Base-by-base conservation (phyloP, 2,797 vertebrate genomes). In the Acipenser oxyrinchus region DNA sequence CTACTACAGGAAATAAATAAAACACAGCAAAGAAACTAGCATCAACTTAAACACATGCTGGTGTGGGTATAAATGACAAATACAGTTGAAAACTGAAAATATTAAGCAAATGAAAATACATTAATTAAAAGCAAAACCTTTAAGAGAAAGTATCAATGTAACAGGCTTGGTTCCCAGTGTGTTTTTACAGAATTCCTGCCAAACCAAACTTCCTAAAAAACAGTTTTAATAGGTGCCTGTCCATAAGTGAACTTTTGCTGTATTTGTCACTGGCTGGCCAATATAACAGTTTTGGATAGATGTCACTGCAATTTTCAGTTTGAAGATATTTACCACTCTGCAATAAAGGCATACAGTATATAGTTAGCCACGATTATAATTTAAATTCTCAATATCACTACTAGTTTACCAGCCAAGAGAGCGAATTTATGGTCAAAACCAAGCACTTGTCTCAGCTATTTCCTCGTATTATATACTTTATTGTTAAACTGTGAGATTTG, bases 391-490 rank as follows among this genome's bases (percentile, higher is more conserved):
- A 37, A 37, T 37, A 37, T 37, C 37, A 37, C 37, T 37, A 37
- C 37, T 18, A 37, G 3, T 37, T 37, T 37, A 37, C 37, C 37
- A 13, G 55, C 12, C 55, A 5, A 59, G 58, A 61, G 6, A 62
- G 66, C 12, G 63, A 66, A 37, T 63, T 60, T 69, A 13, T 23
- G 11, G 75, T 74, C 78, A 79, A 77, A 74, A 72, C 71, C 73
- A 69, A 67, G 66, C 71, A 73, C 81, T 76, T 66, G 76, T 75
- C 77, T 74, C 70, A 61, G 77, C 75, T 73, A 79, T 70, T 84
- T 86, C 82, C 84, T 79, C 71, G 72, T 77, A 83, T 84, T 86
- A 79, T 83, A 79, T 62, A 70, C 63, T 69, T 72, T 73, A 71
- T 58, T 67, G 77, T 74, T 79, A 81, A 79, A 69, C 79, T 73